These are phyloP conservation scores for Pseudomyrmex concolor DNA, from an alignment of 1,140 invertebrate genomes.

Conservation along the genomic window DNA sequence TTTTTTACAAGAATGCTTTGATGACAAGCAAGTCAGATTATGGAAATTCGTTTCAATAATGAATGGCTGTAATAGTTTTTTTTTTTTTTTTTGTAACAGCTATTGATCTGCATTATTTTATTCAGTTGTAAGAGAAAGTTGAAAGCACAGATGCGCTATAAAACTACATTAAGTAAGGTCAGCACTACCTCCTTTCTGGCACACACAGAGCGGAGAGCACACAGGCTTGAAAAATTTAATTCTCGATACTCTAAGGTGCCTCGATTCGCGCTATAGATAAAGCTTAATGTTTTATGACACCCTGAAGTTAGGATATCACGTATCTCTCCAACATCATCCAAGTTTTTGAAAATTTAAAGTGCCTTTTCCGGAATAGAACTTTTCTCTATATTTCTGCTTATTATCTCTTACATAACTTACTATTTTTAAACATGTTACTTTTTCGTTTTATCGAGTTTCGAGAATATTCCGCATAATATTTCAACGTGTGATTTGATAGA, in stretches of 20 bases:
- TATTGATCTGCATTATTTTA: conserved; percentile 44
- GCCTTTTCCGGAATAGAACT: not conserved
- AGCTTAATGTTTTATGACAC: conserved; percentile 61
- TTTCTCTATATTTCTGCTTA: too few species aligned
- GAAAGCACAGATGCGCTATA: conserved; percentile 20
- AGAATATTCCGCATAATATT: too few species aligned
- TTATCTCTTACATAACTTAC: too few species aligned
- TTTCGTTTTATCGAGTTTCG: too few species aligned
- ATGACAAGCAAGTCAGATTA: too few species aligned
- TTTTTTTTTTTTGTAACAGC: not conserved
- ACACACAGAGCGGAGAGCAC: not conserved
- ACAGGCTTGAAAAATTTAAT: conserved; percentile 64
- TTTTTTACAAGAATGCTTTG: too few species aligned
- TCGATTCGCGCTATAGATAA: conserved; percentile 25
- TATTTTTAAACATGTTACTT: too few species aligned
- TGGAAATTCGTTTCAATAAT: not conserved
- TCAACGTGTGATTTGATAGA: too few species aligned
- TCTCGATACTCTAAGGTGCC: conserved; percentile 28
- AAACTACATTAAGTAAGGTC: conserved; percentile 56
- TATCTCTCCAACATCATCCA: conserved; percentile 15
- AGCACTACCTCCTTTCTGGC: conserved; percentile 28
- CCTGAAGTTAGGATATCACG: conserved; percentile 45
- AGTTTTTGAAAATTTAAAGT: conserved; percentile 24
- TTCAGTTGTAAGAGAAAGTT: conserved; percentile 26
- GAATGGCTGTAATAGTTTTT: conserved; percentile 9